Conservation (phyloP, 2,888 invertebrate genomes). For the Synergus japonicus region DNA sequence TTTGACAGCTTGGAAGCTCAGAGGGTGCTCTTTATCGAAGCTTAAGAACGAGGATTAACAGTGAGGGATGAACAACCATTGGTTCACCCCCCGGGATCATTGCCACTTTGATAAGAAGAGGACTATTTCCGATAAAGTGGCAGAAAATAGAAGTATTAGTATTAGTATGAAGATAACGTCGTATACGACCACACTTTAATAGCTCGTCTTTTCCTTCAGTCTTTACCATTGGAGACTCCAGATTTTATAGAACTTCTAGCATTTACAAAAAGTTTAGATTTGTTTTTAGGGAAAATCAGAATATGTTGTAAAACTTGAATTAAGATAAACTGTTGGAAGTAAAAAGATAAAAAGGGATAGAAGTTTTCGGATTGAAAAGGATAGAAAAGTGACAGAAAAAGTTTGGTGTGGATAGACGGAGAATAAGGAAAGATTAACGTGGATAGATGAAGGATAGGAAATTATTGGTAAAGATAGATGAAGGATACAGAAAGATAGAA, state of each 20-base stretch:
- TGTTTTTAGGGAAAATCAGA: too few relatives aligned
- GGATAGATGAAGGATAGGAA: too few relatives aligned
- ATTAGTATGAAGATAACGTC: conserved; percentile 46
- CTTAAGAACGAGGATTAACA: conserved; percentile 69
- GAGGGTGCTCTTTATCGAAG: conserved; percentile 54
- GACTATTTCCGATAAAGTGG: conserved; percentile 58
- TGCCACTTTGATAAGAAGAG: conserved; percentile 68
- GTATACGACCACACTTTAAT: neutral
- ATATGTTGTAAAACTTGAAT: too few relatives aligned
- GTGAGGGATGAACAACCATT: conserved; percentile 72
- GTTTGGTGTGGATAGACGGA: too few relatives aligned
- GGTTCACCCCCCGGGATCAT: conserved; percentile 68
- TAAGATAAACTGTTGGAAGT: too few relatives aligned
- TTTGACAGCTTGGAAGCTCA: conserved; percentile 28
- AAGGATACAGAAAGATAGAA: too few relatives aligned
- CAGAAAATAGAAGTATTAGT: conserved; percentile 44
- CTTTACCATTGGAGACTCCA: neutral
- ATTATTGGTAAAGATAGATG: too few relatives aligned
- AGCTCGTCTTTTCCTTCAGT: neutral
- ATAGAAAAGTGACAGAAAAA: too few relatives aligned
- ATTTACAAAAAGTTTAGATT: neutral
- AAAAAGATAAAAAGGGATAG: too few relatives aligned
- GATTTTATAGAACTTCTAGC: neutral
- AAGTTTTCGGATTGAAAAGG: too few relatives aligned
- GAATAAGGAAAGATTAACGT: too few relatives aligned